These are phyloP conservation scores for Pyralis farinalis DNA, from an alignment of 2,888 invertebrate genomes.

Conservation along the genomic window DNA sequence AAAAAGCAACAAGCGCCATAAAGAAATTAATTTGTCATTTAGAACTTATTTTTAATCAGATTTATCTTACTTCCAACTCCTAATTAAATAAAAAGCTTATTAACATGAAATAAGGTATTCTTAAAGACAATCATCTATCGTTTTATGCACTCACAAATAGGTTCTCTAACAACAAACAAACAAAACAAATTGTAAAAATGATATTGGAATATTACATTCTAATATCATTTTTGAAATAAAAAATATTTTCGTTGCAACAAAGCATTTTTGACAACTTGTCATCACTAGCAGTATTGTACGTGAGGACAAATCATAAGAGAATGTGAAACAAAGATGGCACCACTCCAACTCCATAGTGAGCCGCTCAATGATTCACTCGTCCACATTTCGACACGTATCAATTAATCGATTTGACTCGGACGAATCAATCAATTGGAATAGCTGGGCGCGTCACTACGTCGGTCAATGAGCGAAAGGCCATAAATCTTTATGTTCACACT, in stretches of 20 bases:
- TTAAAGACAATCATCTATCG: no score
- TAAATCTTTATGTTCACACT: constrained; percentile 7
- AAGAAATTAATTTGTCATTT: no score
- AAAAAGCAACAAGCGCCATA: no score
- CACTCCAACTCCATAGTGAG: constrained; percentile 15
- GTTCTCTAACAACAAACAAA: no score
- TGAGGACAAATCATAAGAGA: constrained; percentile 12
- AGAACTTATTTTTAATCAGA: no score
- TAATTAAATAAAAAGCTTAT: no score
- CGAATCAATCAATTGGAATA: constrained; percentile 7
- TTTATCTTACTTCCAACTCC: no score
- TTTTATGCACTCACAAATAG: no score
- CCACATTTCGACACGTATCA: constrained; percentile 8
- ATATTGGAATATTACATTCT: no score
- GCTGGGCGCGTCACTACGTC: constrained; percentile 6
- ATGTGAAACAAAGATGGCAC: constrained; percentile 22
- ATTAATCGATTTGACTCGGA: constrained; percentile 7
- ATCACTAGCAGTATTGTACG: constrained; percentile 10
- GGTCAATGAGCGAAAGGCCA: constrained; percentile 2
- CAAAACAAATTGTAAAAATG: no score
- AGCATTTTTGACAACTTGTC: constrained; percentile 3
- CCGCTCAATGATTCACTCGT: constrained; percentile 5
- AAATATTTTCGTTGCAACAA: background rate
- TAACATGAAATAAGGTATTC: no score
- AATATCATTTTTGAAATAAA: no score